Evolutionary conservation across 1,140 invertebrate species (phyloP).

Genomic region (Conus ventricosus): DNA sequence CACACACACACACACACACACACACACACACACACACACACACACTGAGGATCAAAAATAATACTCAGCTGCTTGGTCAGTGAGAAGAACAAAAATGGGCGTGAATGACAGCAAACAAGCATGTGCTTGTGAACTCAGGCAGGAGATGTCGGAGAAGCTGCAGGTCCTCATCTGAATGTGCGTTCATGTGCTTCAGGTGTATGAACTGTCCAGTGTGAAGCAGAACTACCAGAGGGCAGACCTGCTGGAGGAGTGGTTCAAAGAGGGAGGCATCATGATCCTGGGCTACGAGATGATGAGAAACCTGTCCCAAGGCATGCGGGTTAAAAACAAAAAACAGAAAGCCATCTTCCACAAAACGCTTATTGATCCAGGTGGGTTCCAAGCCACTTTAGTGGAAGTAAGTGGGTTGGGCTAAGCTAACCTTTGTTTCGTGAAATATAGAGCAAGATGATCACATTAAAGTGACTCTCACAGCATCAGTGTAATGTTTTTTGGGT

Average conservation of each 20-base stretch:
- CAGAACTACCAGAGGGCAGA: constrained; percentile 83
- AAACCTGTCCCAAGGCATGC: constrained; percentile 77
- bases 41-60: too few species aligned
- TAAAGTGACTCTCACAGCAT: background rate
- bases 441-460: too few species aligned
- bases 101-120: too few species aligned
- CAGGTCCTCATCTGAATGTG: background rate
- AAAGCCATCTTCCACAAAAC: constrained; percentile 79
- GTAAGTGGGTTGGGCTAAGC: background rate
- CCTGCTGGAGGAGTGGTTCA: constrained; percentile 86
- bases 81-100: too few species aligned
- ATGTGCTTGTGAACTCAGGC: too few species aligned
- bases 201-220: constrained; percentile 83
- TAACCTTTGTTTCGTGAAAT: background rate
- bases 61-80: too few species aligned
- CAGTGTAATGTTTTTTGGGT: background rate
- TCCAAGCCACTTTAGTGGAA: background rate
- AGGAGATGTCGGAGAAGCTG: too few species aligned
- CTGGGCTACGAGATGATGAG: constrained; percentile 97
- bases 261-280: constrained; percentile 91
- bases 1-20: too few species aligned
- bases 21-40: too few species aligned
- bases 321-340: constrained; percentile 78
- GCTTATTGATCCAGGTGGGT: constrained; percentile 86
- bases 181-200: constrained; percentile 72